Base-by-base conservation (phyloP, 1,140 invertebrate species). In the Drosophila carrolli region DNA sequence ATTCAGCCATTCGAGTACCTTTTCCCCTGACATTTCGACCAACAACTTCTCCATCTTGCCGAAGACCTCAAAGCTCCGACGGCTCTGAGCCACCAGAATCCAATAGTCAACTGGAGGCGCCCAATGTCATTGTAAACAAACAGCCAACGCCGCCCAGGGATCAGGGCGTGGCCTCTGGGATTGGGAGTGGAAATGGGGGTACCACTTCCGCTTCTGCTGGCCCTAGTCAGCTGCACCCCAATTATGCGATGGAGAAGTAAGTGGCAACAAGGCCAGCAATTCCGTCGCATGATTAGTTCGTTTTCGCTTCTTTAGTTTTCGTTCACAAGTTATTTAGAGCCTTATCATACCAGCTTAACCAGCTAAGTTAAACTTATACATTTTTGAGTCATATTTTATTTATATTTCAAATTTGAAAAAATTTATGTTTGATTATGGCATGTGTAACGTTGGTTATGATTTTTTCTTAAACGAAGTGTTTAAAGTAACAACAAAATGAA, bases 91-190 rank as follows among this genome's bases (percentile, higher is more conserved):
- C 65, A 43, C 60, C 48, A 35, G 55, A 60, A 41, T 14, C 67
- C 47, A 55, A 48, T 40, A 65, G 79, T 35, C 75, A 78, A 53
- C 56, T 43, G 66, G 70, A 81, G 35, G 54, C 81, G 13, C 37
- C 71, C 35, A 91, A 90, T 80, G 83, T 91, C 35, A 91, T 91
- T 75, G 70, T 91, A 35, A 90, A 91, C 70, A 91, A 91, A 58
- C 83, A 91, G 55, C 90, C 90, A 35, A 82, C 90, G 27, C 86
- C 83, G 32, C 81, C 90, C 46, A 75, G 83, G 47, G 83, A 88
- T 1, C 66, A 73, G 41, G 59, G 50, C 35, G 73, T 56, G 43
- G 56, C 41, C 32, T 29, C 67, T 19, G 71, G 37, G 40, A 53
- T 41, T 35, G 27, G 13, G 14, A 29, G 35, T 44, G 50, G 37